phyloP scores from a whole-genome alignment of 2,888 invertebrate species.

The Papilio protenor region DNA sequence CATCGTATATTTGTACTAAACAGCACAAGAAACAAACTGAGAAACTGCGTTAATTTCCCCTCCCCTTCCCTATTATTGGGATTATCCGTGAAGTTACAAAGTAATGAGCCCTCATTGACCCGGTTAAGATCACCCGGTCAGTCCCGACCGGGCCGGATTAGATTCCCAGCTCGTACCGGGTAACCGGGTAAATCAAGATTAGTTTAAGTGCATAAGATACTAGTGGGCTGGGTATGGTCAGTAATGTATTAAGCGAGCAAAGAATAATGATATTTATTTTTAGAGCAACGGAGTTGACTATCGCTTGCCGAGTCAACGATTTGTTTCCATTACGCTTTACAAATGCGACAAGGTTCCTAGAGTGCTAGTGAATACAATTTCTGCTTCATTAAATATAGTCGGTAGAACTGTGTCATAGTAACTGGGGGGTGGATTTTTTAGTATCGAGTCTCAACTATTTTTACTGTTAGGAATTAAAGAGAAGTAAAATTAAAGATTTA shows the following conservation, averaged over 20 bases:
- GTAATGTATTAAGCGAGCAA: constrained; percentile 31
- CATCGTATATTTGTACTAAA: constrained; percentile 11
- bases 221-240: constrained; percentile 16
- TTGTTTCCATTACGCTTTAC: constrained; percentile 33
- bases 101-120: constrained; percentile 45
- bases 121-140: constrained; percentile 46
- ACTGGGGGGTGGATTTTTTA: not conserved
- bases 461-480: not conserved
- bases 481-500: too few relatives aligned
- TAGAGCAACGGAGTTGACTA: constrained; percentile 11
- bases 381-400: constrained; percentile 10
- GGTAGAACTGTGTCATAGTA: not conserved
- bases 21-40: constrained; percentile 18
- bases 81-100: constrained; percentile 44
- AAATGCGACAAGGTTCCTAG: constrained; percentile 25
- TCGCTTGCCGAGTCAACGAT: constrained; percentile 19
- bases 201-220: constrained; percentile 51
- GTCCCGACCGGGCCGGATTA: constrained; percentile 45
- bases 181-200: constrained; percentile 54
- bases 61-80: constrained; percentile 23
- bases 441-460: not conserved
- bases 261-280: constrained; percentile 36
- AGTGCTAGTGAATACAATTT: constrained; percentile 23
- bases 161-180: constrained; percentile 46
- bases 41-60: constrained; percentile 28